phyloP scores from a whole-genome alignment of 2,888 invertebrate genomes.

The Habroteleia sp. region DNA sequence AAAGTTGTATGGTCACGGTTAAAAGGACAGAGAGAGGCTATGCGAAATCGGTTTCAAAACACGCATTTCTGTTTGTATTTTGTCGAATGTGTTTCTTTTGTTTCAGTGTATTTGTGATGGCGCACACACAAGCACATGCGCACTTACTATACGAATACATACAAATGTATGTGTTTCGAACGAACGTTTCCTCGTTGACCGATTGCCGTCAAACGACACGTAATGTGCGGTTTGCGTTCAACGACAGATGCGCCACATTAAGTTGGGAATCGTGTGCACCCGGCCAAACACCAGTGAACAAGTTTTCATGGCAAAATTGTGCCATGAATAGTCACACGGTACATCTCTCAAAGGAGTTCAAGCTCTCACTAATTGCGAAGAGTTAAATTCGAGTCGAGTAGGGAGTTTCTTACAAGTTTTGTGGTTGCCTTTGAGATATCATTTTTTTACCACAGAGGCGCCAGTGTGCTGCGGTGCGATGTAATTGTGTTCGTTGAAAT shows the following conservation, averaged over 20 bases:
- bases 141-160: constrained; percentile 27
- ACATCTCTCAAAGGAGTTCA: constrained; percentile 2
- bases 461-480: too few species aligned
- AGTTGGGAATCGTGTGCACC: constrained; percentile 3
- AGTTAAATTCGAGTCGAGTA: neutral
- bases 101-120: constrained; percentile 30
- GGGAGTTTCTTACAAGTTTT: too few species aligned
- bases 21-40: constrained; percentile 26
- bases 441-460: too few species aligned
- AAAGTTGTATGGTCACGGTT: neutral
- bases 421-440: too few species aligned
- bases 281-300: constrained; percentile 9
- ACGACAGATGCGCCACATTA: constrained; percentile 7
- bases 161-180: constrained; percentile 39
- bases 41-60: constrained; percentile 16
- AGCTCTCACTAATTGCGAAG: neutral
- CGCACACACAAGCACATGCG: constrained; percentile 36
- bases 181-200: constrained; percentile 38
- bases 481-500: too few species aligned
- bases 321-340: neutral
- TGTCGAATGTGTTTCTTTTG: constrained; percentile 17
- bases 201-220: constrained; percentile 30
- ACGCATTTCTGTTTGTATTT: constrained; percentile 36
- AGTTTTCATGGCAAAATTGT: constrained; percentile 13
- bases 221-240: constrained; percentile 3